A percentile compares a stretch with the other conserved stretches of the same genome.
These are phyloP conservation scores for Agapornis canus DNA, from an alignment of 2,797 vertebrate genomes.

Conservation along the genomic window DNA sequence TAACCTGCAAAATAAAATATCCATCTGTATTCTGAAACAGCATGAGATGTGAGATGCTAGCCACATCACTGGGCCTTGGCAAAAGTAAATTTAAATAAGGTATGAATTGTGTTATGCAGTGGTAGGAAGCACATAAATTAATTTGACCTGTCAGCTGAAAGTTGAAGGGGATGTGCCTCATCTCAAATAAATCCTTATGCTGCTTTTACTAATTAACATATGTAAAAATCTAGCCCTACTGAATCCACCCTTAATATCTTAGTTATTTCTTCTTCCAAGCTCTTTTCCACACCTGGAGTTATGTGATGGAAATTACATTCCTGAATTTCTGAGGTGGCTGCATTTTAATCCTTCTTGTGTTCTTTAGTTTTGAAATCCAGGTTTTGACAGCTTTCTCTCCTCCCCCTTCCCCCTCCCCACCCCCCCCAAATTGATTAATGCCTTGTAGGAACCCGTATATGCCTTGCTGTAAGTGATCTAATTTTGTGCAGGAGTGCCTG, in stretches of 20 bases:
- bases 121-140: slow-evolving; percentile 36
- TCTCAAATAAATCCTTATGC: slow-evolving; percentile 39
- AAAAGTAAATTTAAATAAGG: slow-evolving; percentile 75
- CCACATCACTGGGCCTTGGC: slow-evolving; percentile 11
- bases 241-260: slow-evolving; percentile 29
- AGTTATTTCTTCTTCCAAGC: slow-evolving; percentile 43
- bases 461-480: slow-evolving; percentile 86
- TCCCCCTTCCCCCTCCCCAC: not conserved
- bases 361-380: slow-evolving; percentile 74
- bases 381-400: slow-evolving; percentile 82
- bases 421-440: slow-evolving; percentile 85
- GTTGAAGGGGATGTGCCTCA: slow-evolving; percentile 32
- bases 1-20: slow-evolving; percentile 60
- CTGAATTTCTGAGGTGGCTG: slow-evolving; percentile 52
- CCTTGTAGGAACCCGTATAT: slow-evolving; percentile 84
- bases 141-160: slow-evolving; percentile 58
- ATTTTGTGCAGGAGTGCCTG: slow-evolving; percentile 86
- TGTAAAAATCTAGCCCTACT: slow-evolving; percentile 37
- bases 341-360: slow-evolving; percentile 70
- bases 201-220: slow-evolving; percentile 65
- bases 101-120: slow-evolving; percentile 46
- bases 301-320: slow-evolving; percentile 39
- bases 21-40: slow-evolving; percentile 52
- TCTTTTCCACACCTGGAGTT: slow-evolving; percentile 27
- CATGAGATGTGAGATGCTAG: slow-evolving; percentile 52